Percentiles rank a stretch among this genome's conserved stretches.
phyloP scores from a whole-genome alignment of 2,113 vertebrate species.

The Neolamprologus kungweensis region DNA sequence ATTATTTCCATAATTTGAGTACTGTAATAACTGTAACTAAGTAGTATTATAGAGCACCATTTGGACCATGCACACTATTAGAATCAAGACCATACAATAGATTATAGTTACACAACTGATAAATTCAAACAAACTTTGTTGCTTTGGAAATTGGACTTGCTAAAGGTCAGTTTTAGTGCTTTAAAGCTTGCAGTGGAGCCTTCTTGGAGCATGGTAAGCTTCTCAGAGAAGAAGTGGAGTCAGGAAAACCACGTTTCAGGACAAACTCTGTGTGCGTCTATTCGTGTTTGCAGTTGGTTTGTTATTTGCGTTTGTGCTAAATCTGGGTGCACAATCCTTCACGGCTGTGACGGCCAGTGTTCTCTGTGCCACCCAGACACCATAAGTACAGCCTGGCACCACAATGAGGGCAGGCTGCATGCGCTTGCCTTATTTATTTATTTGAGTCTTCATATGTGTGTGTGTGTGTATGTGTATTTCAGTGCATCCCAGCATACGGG shows the following conservation, averaged over 20 bases:
- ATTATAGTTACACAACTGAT: neutral
- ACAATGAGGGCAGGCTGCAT: constrained; percentile 41
- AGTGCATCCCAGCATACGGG: neutral
- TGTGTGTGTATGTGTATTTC: constrained; percentile 6
- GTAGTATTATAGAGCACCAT: neutral
- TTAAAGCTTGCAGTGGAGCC: neutral
- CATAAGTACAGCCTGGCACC: constrained; percentile 40
- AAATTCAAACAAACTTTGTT: neutral
- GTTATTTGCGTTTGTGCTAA: constrained; percentile 61
- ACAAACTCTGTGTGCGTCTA: constrained; percentile 13
- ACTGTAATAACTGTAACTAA: neutral
- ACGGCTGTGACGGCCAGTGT: constrained; percentile 34
- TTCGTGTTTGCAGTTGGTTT: constrained; percentile 38
- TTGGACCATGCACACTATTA: neutral
- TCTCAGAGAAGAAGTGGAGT: neutral
- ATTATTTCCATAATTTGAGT: neutral
- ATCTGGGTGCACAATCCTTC: constrained; percentile 58
- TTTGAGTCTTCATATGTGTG: constrained; percentile 1
- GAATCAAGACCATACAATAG: neutral
- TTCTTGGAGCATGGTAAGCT: neutral
- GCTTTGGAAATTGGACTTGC: neutral
- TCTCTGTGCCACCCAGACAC: constrained; percentile 66
- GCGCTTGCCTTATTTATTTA: constrained; percentile 34
- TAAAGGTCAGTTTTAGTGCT: neutral
- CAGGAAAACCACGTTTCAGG: constrained; percentile 4